phyloP scores from a whole-genome alignment of 2,888 invertebrate genomes.

The Nomada flava region DNA sequence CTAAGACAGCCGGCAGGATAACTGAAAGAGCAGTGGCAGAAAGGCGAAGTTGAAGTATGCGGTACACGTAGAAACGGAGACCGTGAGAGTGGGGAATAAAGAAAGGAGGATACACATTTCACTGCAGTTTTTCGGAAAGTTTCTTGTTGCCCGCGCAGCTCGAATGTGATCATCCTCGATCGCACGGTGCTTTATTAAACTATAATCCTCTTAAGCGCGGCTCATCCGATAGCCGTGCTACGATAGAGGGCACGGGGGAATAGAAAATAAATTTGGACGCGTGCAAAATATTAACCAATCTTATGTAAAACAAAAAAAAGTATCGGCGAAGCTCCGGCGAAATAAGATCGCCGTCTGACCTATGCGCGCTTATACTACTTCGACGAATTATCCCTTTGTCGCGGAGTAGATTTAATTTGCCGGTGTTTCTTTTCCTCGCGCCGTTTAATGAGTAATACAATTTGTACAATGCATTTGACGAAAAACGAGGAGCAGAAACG shows the following conservation, averaged over 20 bases:
- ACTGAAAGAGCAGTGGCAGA: constrained; percentile 2
- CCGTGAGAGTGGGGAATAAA: background rate
- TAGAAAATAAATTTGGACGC: background rate
- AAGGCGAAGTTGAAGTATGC: background rate
- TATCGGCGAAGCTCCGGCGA: background rate
- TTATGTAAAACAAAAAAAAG: no score
- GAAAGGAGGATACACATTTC: background rate
- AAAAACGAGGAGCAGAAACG: background rate
- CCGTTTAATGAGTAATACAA: no score
- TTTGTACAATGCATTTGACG: no score
- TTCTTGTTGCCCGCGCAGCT: constrained; percentile 36
- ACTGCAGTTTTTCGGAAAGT: constrained; percentile 16
- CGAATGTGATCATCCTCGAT: constrained; percentile 59
- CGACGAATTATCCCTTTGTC: background rate
- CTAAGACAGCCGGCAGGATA: background rate
- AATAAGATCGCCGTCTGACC: background rate
- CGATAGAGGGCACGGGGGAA: background rate
- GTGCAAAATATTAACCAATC: background rate
- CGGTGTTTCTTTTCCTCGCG: no score
- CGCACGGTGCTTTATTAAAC: constrained; percentile 42
- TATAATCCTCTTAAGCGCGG: constrained; percentile 15
- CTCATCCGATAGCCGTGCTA: background rate
- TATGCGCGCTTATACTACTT: background rate
- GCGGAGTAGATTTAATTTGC: background rate
- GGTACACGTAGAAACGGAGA: background rate